Evolutionary conservation across 2,888 invertebrate species (phyloP).

Genomic region (Mimas tiliae): DNA sequence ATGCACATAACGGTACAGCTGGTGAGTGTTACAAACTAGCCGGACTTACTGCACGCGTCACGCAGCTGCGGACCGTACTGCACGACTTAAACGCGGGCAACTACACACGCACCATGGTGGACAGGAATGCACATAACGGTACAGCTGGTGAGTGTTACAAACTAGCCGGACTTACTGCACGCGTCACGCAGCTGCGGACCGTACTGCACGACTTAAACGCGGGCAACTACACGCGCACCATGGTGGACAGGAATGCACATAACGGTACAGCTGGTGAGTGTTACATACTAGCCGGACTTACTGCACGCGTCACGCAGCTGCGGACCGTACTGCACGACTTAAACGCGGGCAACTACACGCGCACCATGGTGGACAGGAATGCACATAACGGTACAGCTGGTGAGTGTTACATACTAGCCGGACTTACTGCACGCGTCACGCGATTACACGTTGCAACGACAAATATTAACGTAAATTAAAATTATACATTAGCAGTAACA

Average conservation of each 20-base stretch:
- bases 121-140: slow-evolving; percentile 33
- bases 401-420: no score
- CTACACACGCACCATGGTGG: slow-evolving; percentile 86
- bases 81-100: slow-evolving; percentile 92
- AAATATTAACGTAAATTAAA: no score
- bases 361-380: slow-evolving; percentile 78
- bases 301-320: slow-evolving; percentile 95
- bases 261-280: no score
- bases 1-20: no score
- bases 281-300: slow-evolving; percentile 92
- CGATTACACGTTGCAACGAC: no score
- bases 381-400: no score
- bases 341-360: slow-evolving; percentile 89
- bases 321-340: slow-evolving; percentile 93
- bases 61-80: slow-evolving; percentile 93
- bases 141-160: no score
- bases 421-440: no score
- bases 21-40: slow-evolving; percentile 80
- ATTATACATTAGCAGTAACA: no score
- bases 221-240: slow-evolving; percentile 88
- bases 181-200: slow-evolving; percentile 94
- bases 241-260: slow-evolving; percentile 62
- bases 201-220: slow-evolving; percentile 93
- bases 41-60: slow-evolving; percentile 97
- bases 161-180: slow-evolving; percentile 77